Conservation (phyloP, 1,140 invertebrate genomes). For the Drosophila pandora region DNA sequence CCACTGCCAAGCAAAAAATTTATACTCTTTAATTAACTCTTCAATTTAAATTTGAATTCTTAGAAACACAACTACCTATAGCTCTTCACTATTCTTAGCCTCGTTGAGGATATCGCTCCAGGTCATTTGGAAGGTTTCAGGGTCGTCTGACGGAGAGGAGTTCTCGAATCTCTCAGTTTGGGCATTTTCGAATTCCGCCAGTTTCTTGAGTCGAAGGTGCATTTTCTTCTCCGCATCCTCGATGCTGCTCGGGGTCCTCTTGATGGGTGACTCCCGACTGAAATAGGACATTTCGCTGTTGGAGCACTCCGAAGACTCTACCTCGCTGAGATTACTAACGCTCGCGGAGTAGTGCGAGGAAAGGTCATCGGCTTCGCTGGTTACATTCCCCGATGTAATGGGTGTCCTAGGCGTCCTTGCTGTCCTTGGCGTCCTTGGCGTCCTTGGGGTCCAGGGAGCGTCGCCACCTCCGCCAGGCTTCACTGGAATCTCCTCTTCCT, state of each 20-base stretch:
- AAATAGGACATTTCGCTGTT: slow-evolving; percentile 6
- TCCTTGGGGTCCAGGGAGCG: background rate
- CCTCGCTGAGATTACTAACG: slow-evolving; percentile 12
- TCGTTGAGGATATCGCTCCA: slow-evolving; percentile 36
- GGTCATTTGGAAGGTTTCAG: background rate
- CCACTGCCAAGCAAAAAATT: too few species aligned
- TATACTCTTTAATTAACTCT: background rate
- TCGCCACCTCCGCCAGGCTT: slow-evolving; percentile 2
- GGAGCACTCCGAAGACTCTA: background rate
- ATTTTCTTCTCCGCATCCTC: slow-evolving; percentile 44
- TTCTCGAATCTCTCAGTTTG: slow-evolving; percentile 5
- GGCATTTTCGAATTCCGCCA: slow-evolving; percentile 51
- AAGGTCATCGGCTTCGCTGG: slow-evolving; percentile 4
- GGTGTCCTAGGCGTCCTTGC: background rate
- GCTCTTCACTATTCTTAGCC: slow-evolving; percentile 3
- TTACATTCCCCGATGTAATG: background rate
- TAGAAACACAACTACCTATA: background rate
- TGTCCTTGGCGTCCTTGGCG: background rate
- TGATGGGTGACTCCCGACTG: background rate
- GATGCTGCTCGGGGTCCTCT: background rate
- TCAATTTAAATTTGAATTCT: background rate
- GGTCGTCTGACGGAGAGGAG: background rate
- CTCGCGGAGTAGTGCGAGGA: slow-evolving; percentile 16
- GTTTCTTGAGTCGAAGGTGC: slow-evolving; percentile 31
- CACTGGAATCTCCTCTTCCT: background rate